Base-by-base conservation (phyloP, 2,888 invertebrate genomes). In the Clanis bilineata region DNA sequence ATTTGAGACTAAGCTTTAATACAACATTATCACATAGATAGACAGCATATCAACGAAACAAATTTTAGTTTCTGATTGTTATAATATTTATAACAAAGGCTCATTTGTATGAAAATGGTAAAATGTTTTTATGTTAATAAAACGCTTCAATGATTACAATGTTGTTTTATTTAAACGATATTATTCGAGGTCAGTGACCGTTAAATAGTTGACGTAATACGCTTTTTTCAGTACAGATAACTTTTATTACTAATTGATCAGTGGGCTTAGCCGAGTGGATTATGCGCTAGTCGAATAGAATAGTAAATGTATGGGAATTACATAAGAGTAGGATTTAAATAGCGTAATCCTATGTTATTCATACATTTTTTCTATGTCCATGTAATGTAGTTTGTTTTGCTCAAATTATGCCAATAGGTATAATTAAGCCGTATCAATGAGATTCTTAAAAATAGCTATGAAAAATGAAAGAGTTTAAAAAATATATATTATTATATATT, bases 71-170 rank as follows among this genome's bases (percentile, higher is more conserved):
- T 66, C 67, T 69, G 62, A 77, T 85, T 89, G 88, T 86, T 88
- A 85, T 89, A 90, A 86, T 85, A 89, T 90, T 89, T 90, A 90
- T 88, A 83, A 83, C 85, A 86, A 58, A 25, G 18, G 25, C 22
- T 38, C 23, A 39, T 23, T 45, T 45, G 28, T 51, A 21, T 39
- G 18, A 32, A 51, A 51, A 51, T 18, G 9, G 15, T 32, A 32
- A 45, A 57, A 47, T 39, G 36, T 51, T 39, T n/a, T 15, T 18
- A 25, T 58, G 47, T 41, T 39, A 51, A 58, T 58, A 47, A 58
- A 58, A 58, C 38, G 15, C 47, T 39, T 39, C 6, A 7, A 51
- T 25, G 9, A 51, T 21, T 39, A 58, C 18, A n/a, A 9, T 18
- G 25, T 51, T 21, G 47, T 58, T 51, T 51, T 51, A 51, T 3